These are phyloP conservation scores for Naja naja DNA, from an alignment of 2,113 vertebrate genomes.

Conservation along the genomic window DNA sequence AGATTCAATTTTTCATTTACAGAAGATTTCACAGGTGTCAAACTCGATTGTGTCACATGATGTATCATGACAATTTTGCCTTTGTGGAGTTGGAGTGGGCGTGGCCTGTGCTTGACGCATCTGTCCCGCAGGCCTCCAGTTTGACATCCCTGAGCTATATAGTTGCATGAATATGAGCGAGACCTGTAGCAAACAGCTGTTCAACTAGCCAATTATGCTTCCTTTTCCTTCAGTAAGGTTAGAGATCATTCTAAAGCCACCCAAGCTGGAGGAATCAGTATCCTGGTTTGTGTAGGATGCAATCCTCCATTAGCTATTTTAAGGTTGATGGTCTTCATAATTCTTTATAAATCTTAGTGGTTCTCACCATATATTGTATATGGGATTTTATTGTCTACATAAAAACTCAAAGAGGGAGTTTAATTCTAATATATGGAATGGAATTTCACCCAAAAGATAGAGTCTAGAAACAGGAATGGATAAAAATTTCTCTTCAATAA, in stretches of 20 bases:
- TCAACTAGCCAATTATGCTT: neutral
- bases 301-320: neutral
- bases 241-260: neutral
- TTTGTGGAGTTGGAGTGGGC: too few species aligned
- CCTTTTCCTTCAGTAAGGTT: neutral
- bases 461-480: neutral
- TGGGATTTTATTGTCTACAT: neutral
- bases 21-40: neutral
- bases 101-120: too few species aligned
- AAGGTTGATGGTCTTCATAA: neutral
- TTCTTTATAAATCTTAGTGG: neutral
- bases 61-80: too few species aligned
- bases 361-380: neutral
- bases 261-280: neutral
- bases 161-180: neutral
- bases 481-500: neutral
- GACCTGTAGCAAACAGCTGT: neutral
- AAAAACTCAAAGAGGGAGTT: neutral
- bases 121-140: too few species aligned
- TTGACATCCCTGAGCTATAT: neutral
- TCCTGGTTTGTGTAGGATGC: neutral
- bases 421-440: neutral
- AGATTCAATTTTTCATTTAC: neutral
- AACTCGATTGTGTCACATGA: too few species aligned
- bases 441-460: neutral